These are phyloP conservation scores for Trichonephila clavata DNA, from an alignment of 1,140 invertebrate genomes.

Conservation along the genomic window DNA sequence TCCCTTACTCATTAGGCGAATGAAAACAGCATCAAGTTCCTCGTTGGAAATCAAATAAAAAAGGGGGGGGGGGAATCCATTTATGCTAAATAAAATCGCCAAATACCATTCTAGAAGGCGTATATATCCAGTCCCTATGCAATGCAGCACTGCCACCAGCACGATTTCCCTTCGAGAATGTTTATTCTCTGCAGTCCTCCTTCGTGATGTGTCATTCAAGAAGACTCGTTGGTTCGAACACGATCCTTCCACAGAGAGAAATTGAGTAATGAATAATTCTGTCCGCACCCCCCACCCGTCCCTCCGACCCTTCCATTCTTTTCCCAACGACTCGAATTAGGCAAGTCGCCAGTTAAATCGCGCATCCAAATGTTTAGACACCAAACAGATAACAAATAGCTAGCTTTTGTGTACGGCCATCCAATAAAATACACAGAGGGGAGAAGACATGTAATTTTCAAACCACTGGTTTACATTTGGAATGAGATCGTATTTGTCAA, in stretches of 20 bases:
- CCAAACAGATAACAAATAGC: constrained; percentile 12
- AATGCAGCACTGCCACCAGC: neutral
- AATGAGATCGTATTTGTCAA: constrained; percentile 37
- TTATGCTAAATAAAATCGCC: neutral
- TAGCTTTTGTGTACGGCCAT: neutral
- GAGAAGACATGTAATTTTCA: constrained; percentile 24
- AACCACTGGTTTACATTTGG: constrained; percentile 16
- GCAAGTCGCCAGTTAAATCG: constrained; percentile 60
- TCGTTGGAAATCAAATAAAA: neutral
- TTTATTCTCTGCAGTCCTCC: neutral
- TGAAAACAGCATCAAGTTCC: neutral
- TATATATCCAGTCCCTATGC: neutral
- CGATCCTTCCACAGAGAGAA: neutral
- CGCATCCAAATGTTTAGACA: constrained; percentile 59
- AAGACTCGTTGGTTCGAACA: constrained; percentile 7
- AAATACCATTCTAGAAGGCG: neutral
- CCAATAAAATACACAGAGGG: constrained; percentile 18
- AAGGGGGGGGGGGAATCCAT: neutral
- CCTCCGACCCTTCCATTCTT: neutral
- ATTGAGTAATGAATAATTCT: constrained; percentile 48
- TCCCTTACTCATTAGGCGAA: no score
- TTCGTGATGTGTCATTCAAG: neutral
- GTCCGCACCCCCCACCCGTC: neutral
- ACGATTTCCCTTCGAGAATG: neutral
- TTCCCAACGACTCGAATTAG: constrained; percentile 39